Evolutionary conservation across 1,140 invertebrate genomes (phyloP).

Genomic region (Bombyx mandarina): DNA sequence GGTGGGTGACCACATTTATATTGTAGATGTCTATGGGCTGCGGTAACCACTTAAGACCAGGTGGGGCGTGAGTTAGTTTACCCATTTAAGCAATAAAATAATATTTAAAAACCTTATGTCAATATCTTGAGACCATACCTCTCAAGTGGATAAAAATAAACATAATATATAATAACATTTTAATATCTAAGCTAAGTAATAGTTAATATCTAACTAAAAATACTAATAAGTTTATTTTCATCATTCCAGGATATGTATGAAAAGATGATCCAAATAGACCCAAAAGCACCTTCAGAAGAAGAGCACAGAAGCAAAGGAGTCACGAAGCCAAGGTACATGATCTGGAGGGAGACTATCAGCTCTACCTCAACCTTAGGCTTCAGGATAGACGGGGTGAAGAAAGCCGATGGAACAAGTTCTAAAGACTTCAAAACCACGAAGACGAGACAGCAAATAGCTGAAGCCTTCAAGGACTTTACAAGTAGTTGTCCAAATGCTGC

Average conservation of each 20-base stretch:
- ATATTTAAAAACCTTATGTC: too few species aligned
- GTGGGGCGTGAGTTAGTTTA: too few species aligned
- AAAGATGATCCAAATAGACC: conserved; percentile 97
- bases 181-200: background rate
- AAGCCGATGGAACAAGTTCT: conserved; percentile 86
- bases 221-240: conserved; percentile 1
- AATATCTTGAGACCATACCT: too few species aligned
- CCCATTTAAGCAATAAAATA: too few species aligned
- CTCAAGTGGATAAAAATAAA: too few species aligned
- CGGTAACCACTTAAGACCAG: too few species aligned
- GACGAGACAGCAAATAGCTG: conserved; percentile 84
- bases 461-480: conserved; percentile 87
- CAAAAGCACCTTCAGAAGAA: conserved; percentile 89
- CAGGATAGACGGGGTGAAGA: conserved; percentile 95
- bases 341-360: conserved; percentile 97
- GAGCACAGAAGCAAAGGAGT: conserved; percentile 91
- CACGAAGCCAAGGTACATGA: conserved; percentile 96
- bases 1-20: too few species aligned
- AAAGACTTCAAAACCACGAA: conserved; percentile 98
- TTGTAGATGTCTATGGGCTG: too few species aligned
- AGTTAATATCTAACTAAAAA: too few species aligned
- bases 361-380: conserved; percentile 96
- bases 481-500: conserved; percentile 82
- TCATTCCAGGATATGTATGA: conserved; percentile 92
- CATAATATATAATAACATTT: background rate